These are phyloP conservation scores for Bubo scandiacus DNA, from an alignment of 2,113 vertebrate genomes.

Conservation along the genomic window DNA sequence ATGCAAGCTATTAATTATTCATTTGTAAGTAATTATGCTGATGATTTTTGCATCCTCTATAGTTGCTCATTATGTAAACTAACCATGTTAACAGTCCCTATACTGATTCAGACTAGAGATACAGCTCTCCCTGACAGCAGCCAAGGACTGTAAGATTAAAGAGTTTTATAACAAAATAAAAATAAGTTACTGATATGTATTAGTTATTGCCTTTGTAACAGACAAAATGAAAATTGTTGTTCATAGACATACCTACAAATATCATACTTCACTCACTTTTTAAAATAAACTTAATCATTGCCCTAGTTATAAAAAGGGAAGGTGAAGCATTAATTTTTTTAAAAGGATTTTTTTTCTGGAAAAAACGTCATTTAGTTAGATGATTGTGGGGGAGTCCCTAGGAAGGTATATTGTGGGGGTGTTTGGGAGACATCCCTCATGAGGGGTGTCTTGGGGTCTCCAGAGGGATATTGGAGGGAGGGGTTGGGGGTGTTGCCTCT, in stretches of 20 bases:
- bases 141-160: neutral
- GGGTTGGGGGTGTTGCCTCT: neutral
- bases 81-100: conserved; percentile 21
- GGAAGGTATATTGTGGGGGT: rapidly evolving
- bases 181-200: neutral
- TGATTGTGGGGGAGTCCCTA: neutral
- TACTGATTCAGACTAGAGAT: conserved; percentile 16
- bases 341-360: neutral
- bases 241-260: neutral
- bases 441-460: rapidly evolving
- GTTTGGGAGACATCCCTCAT: rapidly evolving
- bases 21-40: conserved; percentile 62
- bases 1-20: conserved; percentile 65
- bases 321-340: neutral
- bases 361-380: neutral
- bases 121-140: neutral
- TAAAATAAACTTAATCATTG: neutral
- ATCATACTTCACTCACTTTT: neutral
- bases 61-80: conserved; percentile 54
- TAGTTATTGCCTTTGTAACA: neutral
- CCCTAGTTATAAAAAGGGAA: neutral
- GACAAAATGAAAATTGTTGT: neutral
- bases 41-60: conserved; percentile 45
- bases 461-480: neutral
- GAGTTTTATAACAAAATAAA: neutral